These are phyloP conservation scores for Notiomystis cincta DNA, from an alignment of 2,113 vertebrate species.

Conservation along the genomic window DNA sequence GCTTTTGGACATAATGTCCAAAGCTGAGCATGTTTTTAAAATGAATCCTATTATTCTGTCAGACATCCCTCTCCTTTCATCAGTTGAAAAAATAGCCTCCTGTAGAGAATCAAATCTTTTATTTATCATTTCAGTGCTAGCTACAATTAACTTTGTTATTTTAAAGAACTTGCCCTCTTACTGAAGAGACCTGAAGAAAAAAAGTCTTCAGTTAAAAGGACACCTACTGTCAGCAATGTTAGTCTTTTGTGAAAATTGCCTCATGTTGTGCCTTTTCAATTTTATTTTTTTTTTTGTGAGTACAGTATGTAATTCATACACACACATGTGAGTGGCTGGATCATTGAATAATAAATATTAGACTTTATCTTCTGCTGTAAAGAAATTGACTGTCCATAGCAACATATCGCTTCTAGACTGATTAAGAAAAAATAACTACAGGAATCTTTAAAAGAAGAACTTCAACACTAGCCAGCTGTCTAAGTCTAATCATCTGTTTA, in stretches of 20 bases:
- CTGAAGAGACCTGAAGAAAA: background rate
- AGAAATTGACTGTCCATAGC: background rate
- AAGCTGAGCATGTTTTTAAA: conserved; percentile 25
- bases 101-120: conserved; percentile 32
- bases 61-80: conserved; percentile 26
- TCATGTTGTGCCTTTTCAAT: background rate
- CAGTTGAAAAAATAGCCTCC: conserved; percentile 42
- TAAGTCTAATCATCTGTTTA: background rate
- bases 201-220: conserved; percentile 20
- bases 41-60: conserved; percentile 63
- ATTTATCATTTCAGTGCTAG: conserved; percentile 19
- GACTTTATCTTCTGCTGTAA: background rate
- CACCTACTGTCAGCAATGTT: background rate
- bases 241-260: conserved; percentile 7
- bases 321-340: background rate
- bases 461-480: background rate
- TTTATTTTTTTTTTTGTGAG: background rate
- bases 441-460: background rate
- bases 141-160: conserved; percentile 51
- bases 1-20: conserved; percentile 46
- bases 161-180: conserved; percentile 9
- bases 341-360: background rate
- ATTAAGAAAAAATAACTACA: background rate
- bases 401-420: background rate
- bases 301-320: background rate